These are phyloP conservation scores for Gortyna flavago DNA, from an alignment of 2,888 invertebrate genomes.

Conservation along the genomic window DNA sequence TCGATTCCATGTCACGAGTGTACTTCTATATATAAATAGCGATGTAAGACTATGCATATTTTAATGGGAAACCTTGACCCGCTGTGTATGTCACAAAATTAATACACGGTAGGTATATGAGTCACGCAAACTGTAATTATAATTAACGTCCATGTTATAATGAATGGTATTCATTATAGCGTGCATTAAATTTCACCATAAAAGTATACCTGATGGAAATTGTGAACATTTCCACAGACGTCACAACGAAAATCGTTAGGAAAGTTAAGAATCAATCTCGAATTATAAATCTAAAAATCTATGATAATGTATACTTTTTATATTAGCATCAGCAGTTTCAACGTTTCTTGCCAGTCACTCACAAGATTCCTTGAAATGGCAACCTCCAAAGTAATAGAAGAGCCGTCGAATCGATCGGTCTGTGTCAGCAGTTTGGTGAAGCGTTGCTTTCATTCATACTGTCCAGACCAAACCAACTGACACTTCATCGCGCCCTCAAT, in stretches of 20 bases:
- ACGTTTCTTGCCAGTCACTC: not conserved
- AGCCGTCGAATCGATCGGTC: constrained; percentile 5
- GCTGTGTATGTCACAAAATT: constrained; percentile 65
- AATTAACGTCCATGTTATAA: constrained; percentile 66
- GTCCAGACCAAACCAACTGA: not conserved
- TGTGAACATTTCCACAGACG: constrained; percentile 15
- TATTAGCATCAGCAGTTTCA: not conserved
- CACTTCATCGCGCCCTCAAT: constrained; percentile 1
- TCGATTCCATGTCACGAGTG: constrained; percentile 6
- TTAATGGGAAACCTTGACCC: constrained; percentile 65
- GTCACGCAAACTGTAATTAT: constrained; percentile 73
- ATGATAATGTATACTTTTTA: not conserved
- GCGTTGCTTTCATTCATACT: not conserved
- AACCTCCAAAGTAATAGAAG: constrained; percentile 3
- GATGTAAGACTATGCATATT: constrained; percentile 40
- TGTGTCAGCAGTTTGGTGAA: not conserved
- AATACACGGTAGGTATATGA: constrained; percentile 50
- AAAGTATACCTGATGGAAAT: constrained; percentile 43
- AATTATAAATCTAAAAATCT: not conserved
- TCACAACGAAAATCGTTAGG: constrained; percentile 4
- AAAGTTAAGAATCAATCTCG: constrained; percentile 8
- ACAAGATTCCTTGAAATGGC: not conserved
- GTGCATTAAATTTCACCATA: constrained; percentile 51
- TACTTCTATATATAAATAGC: constrained; percentile 16
- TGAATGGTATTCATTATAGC: constrained; percentile 59